Conservation (phyloP, 2,113 vertebrate genomes). For the Oxyruncus cristatus region DNA sequence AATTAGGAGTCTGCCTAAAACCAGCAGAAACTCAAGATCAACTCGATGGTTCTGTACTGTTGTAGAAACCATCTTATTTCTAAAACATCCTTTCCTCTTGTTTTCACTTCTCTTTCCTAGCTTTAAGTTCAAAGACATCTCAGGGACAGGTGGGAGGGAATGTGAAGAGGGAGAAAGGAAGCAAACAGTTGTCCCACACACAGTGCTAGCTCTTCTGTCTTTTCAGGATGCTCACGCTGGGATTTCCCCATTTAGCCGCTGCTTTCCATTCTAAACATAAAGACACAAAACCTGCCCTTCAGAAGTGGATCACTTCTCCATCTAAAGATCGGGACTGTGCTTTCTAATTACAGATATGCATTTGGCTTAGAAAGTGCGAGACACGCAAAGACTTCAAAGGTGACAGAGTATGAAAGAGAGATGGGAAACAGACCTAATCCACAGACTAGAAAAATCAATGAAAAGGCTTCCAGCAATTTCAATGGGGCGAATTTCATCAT, state of each 20-base stretch:
- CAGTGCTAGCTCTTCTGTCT: not conserved
- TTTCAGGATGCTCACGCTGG: not conserved
- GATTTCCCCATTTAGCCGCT: not conserved
- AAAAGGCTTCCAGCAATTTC: not conserved
- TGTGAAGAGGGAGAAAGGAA: not conserved
- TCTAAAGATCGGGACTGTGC: not conserved
- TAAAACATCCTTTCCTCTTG: not conserved
- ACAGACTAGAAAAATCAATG: conserved; percentile 20
- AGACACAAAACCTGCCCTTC: not conserved
- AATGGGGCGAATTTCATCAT: not conserved
- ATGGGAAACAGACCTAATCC: not conserved
- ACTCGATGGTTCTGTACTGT: not conserved
- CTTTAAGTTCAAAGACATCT: not conserved
- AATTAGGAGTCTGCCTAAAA: not conserved
- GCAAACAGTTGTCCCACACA: not conserved
- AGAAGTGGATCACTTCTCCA: not conserved
- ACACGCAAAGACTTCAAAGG: not conserved
- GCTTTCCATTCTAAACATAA: not conserved
- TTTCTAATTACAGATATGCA: not conserved
- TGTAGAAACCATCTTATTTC: not conserved
- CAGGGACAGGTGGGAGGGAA: not conserved
- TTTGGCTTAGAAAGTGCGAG: not conserved
- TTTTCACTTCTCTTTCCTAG: not conserved
- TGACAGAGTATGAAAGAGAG: not conserved
- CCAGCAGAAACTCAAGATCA: not conserved